phyloP scores from a whole-genome alignment of 2,888 invertebrate genomes.

The Andrena fulva region DNA sequence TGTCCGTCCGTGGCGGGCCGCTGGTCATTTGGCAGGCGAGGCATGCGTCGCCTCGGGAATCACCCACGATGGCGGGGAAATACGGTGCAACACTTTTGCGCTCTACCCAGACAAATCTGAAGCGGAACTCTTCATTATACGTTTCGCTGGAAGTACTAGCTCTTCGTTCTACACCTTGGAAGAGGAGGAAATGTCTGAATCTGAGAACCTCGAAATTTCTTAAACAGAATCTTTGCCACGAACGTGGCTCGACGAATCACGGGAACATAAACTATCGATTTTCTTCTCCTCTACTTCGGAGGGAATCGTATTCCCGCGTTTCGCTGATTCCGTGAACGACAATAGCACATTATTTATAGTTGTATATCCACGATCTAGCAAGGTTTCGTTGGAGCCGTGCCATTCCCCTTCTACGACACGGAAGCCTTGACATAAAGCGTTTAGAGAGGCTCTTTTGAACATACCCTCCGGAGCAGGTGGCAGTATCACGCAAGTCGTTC shows the following conservation, averaged over 20 bases:
- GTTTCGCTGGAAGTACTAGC: too few species aligned
- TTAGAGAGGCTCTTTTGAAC: constrained; percentile 22
- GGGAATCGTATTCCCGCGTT: neutral
- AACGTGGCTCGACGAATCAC: neutral
- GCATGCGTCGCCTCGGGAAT: constrained; percentile 20
- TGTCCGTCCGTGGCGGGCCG: neutral
- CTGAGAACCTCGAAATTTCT: neutral
- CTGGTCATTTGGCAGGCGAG: neutral
- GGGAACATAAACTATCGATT: neutral
- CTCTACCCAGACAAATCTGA: neutral
- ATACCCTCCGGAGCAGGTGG: constrained; percentile 29
- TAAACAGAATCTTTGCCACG: neutral
- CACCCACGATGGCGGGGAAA: constrained; percentile 22
- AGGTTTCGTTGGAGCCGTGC: constrained; percentile 55
- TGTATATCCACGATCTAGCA: constrained; percentile 35
- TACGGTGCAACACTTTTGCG: constrained; percentile 13
- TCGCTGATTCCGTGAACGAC: neutral
- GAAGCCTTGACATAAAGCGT: constrained; percentile 49
- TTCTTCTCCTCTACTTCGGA: neutral
- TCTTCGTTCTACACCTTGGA: too few species aligned
- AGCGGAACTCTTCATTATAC: neutral
- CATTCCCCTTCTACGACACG: constrained; percentile 48
- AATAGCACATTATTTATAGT: constrained; percentile 58
- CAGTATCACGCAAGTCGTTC: constrained; percentile 28
- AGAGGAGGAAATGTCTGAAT: too few species aligned